Conservation (phyloP, 2,113 vertebrate species). For the Hippocampus abdominalis region DNA sequence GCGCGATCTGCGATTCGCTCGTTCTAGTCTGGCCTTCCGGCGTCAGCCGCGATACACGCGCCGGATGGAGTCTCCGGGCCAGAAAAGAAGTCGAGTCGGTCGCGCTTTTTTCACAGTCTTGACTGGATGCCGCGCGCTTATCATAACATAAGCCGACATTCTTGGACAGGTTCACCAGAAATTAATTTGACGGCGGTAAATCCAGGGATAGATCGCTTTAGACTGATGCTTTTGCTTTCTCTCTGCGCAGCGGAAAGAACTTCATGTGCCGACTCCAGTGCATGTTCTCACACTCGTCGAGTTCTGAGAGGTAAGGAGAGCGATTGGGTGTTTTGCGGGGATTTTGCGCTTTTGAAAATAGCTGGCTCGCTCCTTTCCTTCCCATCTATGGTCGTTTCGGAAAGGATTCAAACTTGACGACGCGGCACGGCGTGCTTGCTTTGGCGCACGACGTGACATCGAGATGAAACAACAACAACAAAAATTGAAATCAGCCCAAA, state of each 20-base stretch:
- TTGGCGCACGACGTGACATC: slow-evolving; percentile 46
- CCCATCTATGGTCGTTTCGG: slow-evolving; percentile 67
- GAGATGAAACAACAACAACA: no score
- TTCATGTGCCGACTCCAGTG: slow-evolving; percentile 76
- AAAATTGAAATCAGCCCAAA: no score
- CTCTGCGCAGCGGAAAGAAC: slow-evolving; percentile 71
- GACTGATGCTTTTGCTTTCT: slow-evolving; percentile 41
- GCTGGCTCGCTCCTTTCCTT: slow-evolving; percentile 46
- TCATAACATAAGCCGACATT: slow-evolving; percentile 58
- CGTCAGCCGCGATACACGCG: not conserved
- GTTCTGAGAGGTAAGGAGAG: slow-evolving; percentile 69
- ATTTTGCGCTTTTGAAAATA: slow-evolving; percentile 63
- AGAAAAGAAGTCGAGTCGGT: slow-evolving; percentile 17
- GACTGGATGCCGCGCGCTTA: slow-evolving; percentile 4
- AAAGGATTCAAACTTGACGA: slow-evolving; percentile 55
- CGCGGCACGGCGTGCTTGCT: slow-evolving; percentile 52
- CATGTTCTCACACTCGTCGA: slow-evolving; percentile 69
- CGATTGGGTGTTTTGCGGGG: slow-evolving; percentile 59
- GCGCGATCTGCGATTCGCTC: no score
- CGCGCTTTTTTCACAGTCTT: slow-evolving; percentile 8
- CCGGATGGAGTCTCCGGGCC: not conserved
- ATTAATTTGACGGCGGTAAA: slow-evolving; percentile 58
- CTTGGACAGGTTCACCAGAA: slow-evolving; percentile 51
- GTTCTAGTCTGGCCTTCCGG: not conserved
- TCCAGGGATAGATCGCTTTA: not conserved